Base-by-base conservation (phyloP, 1,140 invertebrate species). In the Brachionus calyciflorus region DNA sequence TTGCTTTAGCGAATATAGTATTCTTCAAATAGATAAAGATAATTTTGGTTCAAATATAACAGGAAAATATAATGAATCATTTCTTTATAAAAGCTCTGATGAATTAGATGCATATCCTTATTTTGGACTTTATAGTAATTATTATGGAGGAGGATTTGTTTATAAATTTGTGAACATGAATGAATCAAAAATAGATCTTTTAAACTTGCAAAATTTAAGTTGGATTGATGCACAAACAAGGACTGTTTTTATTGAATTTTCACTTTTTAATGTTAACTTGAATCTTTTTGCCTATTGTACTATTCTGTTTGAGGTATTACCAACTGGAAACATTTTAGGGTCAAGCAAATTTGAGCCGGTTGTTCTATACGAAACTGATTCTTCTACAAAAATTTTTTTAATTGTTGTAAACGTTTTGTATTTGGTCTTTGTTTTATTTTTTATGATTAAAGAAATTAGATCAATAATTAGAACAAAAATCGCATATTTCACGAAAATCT, bases 171-270 rank as follows among this genome's bases (percentile, higher is more conserved):
- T 9, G n/a, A n/a, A n/a, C n/a, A n/a, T 40, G n/a, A n/a, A 60
- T 17, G n/a, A 37, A 60, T 17, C 37, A 2, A 37, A 9, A 60
- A n/a, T 19, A 9, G 65, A 70, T 48, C 4, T 70, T 30, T n/a
- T 17, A 46, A 26, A 12, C 14, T 33, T 70, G 5, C 24, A 70
- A 17, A 1, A 17, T 19, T 46, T 51, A 12, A 37, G 12, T 12
- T 91, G 91, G 91, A 87, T 91, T 26, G 85, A 86, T 21, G 78
- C 89, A 78, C 68, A 76, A 14, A 90, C 90, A 0, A 80, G 89
- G 79, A 88, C 85, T 1, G 81, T 90, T 33, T 88, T 90, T 79
- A 77, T 90, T 0, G 89, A 90, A 81, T 90, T 90, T 76, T 87
- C 87, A 0, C 80, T 89, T 30, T 90, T 89, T 81, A 90, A 90